Percentiles rank a stretch among this genome's conserved stretches.
phyloP scores from a whole-genome alignment of 23 tunicate species.

The Diplosoma virens region DNA sequence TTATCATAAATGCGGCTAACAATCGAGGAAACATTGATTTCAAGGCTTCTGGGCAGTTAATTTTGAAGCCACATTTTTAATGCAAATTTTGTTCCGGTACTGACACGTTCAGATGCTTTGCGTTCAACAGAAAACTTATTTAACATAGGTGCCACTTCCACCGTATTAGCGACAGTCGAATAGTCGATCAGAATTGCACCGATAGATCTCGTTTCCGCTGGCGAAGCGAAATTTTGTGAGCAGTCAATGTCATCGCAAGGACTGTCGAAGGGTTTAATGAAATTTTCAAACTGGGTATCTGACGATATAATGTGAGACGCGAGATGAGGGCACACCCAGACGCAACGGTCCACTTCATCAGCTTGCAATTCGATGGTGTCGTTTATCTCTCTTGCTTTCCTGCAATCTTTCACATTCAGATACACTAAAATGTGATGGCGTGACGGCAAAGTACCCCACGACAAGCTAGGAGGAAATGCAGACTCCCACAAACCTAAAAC shows the following conservation, averaged over 20 bases:
- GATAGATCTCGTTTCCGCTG: neutral
- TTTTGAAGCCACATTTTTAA: conserved; percentile 53
- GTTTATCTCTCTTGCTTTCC: conserved; percentile 40
- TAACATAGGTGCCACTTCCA: conserved; percentile 6
- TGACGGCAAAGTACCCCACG: conserved; percentile 22
- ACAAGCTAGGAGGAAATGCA: conserved; percentile 46
- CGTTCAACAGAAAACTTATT: neutral
- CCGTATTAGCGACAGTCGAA: neutral
- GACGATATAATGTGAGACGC: conserved; percentile 28
- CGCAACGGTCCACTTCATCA: conserved; percentile 45
- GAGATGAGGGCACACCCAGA: conserved; percentile 49
- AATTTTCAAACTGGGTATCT: conserved; percentile 5
- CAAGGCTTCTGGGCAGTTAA: too few relatives aligned
- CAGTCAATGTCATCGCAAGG: neutral
- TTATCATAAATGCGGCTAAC: too few relatives aligned
- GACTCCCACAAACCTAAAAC: conserved; percentile 80
- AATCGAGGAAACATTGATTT: too few relatives aligned
- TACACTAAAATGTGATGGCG: conserved; percentile 70
- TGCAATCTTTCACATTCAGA: conserved; percentile 18
- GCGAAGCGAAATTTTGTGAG: neutral
- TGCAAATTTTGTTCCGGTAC: conserved; percentile 80
- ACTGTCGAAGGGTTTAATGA: neutral
- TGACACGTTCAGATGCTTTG: conserved; percentile 35
- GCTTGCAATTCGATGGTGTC: conserved; percentile 12
- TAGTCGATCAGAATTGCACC: conserved; percentile 9